Base-by-base conservation (phyloP, 2,113 vertebrate genomes). In the Parotia lawesii region DNA sequence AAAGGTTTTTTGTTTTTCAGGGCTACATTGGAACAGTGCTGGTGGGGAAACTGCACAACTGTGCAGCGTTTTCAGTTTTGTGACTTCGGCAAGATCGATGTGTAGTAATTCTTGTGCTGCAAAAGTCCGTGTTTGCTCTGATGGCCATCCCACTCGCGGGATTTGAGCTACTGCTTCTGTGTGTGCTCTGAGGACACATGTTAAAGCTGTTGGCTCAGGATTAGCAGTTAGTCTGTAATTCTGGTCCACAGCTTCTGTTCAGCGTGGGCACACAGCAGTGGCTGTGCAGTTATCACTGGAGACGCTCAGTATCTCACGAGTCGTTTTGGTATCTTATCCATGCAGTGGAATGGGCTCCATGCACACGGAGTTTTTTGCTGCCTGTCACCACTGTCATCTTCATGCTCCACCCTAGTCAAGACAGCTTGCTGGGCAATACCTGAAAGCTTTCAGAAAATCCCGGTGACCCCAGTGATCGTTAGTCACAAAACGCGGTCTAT, bases 361-460 rank as follows among this genome's bases (percentile, higher is more conserved):
- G 24, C 15, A 19, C 20, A 3, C 0, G 2, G 10, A 13, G 4
- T 6, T 33, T 18, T 48, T 12, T 57, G 57, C 53, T 35, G 54
- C 18, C 37, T 25, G 10, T 22, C 61, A 8, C 38, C 1, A 0
- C 54, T 54, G 19, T 19, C 64, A 20, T 12, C 58, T n/a, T 47
- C 15, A 4, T 0, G n/a, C 11, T 38, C 81, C 17, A 29, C 47
- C 42, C 31, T 60, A 14, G 4, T 6, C 12, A 13, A 21, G 48
- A 57, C 56, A 47, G 56, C 50, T 76, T 5, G 21, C 37, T 1
- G 7, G 61, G 66, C 82, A 56, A n/a, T 18, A 76, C 71, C 67
- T 93, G 94, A 67, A 56, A 93, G 56, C 64, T 29, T 56, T 61
- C 75, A 93, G 87, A 88, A 96, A 97, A 89, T 86, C 82, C 91